A percentile compares a stretch with the other conserved stretches of the same genome.
Conservation (phyloP, 2,888 invertebrate species). For the Dasypolia templi region DNA sequence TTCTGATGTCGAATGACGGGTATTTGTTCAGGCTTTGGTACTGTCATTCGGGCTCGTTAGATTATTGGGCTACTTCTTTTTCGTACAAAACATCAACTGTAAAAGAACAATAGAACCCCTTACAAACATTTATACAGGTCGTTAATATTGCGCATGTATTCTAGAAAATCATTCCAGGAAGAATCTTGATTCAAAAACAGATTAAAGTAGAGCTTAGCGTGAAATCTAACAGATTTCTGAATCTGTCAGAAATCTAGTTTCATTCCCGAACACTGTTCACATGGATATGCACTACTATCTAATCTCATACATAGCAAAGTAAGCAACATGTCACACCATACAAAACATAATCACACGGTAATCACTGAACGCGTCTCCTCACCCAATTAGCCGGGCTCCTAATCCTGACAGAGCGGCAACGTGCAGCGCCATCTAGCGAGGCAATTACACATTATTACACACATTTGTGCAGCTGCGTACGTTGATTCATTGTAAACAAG, state of each 20-base stretch:
- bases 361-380: slow-evolving; percentile 55
- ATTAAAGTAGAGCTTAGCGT: neutral
- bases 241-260: slow-evolving; percentile 2
- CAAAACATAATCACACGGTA: slow-evolving; percentile 56
- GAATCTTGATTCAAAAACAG: neutral
- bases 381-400: slow-evolving; percentile 61
- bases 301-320: slow-evolving; percentile 32
- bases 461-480: slow-evolving; percentile 78
- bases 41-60: neutral
- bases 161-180: neutral
- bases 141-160: neutral
- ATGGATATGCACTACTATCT: slow-evolving; percentile 23
- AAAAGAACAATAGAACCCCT: neutral
- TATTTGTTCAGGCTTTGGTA: slow-evolving; percentile 32
- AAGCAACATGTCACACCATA: slow-evolving; percentile 27
- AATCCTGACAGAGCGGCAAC: slow-evolving; percentile 64
- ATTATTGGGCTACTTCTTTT: neutral
- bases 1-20: slow-evolving; percentile 32
- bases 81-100: neutral
- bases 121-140: neutral
- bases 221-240: neutral
- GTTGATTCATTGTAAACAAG: slow-evolving; percentile 75
- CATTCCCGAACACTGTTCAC: slow-evolving; percentile 10
- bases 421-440: slow-evolving; percentile 66
- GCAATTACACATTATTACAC: slow-evolving; percentile 72